Evolutionary conservation across 1,140 invertebrate genomes (phyloP).

Genomic region (Drosophila yakuba): DNA sequence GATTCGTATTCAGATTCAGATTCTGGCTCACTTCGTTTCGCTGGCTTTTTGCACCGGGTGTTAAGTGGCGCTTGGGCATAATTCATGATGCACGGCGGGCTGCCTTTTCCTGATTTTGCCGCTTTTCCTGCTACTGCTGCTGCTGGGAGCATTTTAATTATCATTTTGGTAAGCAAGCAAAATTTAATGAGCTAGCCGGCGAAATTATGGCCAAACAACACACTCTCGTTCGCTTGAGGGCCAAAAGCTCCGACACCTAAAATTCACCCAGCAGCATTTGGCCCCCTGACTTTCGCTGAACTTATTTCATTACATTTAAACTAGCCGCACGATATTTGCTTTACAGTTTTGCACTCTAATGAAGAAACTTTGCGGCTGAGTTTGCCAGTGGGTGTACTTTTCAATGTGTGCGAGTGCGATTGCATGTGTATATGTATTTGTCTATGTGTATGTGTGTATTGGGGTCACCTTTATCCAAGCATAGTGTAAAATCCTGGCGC

Average conservation of each 20-base stretch:
- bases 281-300: slow-evolving; percentile 27
- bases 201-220: slow-evolving; percentile 66
- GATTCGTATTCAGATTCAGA: slow-evolving; percentile 6
- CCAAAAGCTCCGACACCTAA: slow-evolving; percentile 30
- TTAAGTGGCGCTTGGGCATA: slow-evolving; percentile 52
- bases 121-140: not conserved
- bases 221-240: slow-evolving; percentile 20
- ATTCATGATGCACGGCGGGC: slow-evolving; percentile 43
- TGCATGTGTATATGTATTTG: not conserved
- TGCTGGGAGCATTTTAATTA: slow-evolving; percentile 64
- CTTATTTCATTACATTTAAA: slow-evolving; percentile 71
- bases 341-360: slow-evolving; percentile 68
- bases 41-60: slow-evolving; percentile 22
- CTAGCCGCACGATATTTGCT: slow-evolving; percentile 59
- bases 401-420: not conserved
- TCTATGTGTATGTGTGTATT: slow-evolving; percentile 6
- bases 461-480: slow-evolving; percentile 49
- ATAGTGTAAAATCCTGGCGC: slow-evolving; percentile 3
- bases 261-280: not conserved
- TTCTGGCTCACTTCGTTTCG: slow-evolving; percentile 12
- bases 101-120: slow-evolving; percentile 9
- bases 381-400: not conserved
- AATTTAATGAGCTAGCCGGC: slow-evolving; percentile 66
- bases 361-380: slow-evolving; percentile 53
- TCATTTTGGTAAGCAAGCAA: slow-evolving; percentile 70